Evolutionary conservation across 1,140 invertebrate species (phyloP), one percentile per base, ranked within the genome.

Genomic region (Bradysia coprophila): DNA sequence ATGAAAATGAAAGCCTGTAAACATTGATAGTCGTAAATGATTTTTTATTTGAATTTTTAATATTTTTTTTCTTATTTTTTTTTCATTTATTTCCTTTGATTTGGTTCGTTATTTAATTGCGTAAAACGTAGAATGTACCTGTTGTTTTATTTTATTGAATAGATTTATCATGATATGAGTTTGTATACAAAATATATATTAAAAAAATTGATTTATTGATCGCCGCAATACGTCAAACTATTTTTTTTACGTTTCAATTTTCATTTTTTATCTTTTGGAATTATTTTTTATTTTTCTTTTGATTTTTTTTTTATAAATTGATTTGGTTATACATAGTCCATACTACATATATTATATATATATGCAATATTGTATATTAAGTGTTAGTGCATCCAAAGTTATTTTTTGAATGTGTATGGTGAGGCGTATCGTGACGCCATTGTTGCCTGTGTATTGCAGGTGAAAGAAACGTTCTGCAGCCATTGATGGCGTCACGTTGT

Each of bases 401-500:
- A 9, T 36, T 36, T 36, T 36, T 36, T 36, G 33, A 18, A 36
- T 36, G 33, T n/a, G 33, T 36, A 16, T 36, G 8, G 8, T 36
- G 33, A 36, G 15, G 15, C 8, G 33, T 15, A 36, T 21, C 39
- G 43, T 44, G 43, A 44, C 43, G 43, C 43, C 43, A 44, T 39
- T 38, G 21, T 40, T 44, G 38, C 43, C 43, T 44, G 43, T 44
- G 38, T 22, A 42, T 44, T 44, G 23, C 43, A 44, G 43, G 43
- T 44, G 43, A 44, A 16, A 22, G 43, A 18, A 44, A n/a, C 28
- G 45, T 55, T 50, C 48, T 55, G 50, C 47, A 55, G 19, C 55
- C 56, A 11, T 50, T 57, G 53, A 51, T 56, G 2, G 54, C 55
- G 43, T 59, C 59, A 44, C 55, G 57, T 41, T 52, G 53, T 39